These are phyloP conservation scores for Microcebus tavaratra DNA, from an alignment of 2,113 vertebrate species.

Conservation along the genomic window DNA sequence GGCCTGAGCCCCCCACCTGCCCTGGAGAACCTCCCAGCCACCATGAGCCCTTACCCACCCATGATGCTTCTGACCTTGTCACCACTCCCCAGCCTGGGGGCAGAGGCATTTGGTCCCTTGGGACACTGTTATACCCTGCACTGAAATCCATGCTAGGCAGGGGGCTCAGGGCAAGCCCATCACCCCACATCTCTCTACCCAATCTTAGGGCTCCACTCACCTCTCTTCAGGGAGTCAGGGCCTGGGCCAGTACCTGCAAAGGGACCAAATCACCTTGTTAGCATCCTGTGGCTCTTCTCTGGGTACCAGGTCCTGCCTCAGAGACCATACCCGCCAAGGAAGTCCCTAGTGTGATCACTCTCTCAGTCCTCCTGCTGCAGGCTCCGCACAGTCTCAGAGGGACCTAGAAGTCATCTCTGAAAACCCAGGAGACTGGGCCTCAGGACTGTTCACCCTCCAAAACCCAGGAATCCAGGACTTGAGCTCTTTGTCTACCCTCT, in stretches of 20 bases:
- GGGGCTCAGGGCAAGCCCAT: neutral
- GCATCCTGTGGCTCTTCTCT: neutral
- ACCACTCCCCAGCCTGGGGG: neutral
- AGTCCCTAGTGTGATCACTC: neutral
- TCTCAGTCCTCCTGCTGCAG: neutral
- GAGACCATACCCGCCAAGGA: neutral
- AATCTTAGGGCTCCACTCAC: conserved; percentile 57
- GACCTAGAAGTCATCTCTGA: neutral
- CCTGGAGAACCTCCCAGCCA: neutral
- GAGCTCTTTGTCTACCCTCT: neutral
- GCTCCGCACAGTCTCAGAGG: neutral
- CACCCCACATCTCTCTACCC: neutral
- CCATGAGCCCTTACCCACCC: neutral
- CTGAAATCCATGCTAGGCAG: neutral
- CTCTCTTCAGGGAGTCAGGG: conserved; percentile 78
- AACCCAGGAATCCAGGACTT: neutral
- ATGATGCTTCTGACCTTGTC: neutral
- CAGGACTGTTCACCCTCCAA: neutral
- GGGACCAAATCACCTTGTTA: conserved; percentile 46
- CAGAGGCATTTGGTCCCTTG: neutral
- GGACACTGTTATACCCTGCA: neutral
- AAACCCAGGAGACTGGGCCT: neutral
- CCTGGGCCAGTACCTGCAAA: conserved; percentile 76
- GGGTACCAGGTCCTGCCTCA: neutral
- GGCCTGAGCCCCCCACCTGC: neutral